These are phyloP conservation scores for Siniperca knerii DNA, from an alignment of 2,113 vertebrate genomes.

Conservation along the genomic window DNA sequence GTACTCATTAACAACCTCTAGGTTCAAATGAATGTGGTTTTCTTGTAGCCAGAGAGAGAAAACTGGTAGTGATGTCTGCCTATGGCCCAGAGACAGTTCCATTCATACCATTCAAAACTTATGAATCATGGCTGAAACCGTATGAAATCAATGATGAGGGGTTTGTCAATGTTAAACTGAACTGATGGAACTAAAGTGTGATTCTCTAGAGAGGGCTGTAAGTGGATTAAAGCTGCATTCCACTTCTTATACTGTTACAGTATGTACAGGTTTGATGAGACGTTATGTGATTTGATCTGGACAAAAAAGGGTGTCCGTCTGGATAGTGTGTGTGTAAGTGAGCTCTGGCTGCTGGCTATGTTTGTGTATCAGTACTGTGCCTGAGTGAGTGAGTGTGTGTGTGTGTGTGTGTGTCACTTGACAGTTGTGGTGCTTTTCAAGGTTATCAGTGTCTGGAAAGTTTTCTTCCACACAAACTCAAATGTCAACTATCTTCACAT, in stretches of 20 bases:
- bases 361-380: conserved; percentile 5
- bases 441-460: conserved; percentile 61
- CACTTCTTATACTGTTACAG: background rate
- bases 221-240: conserved; percentile 5
- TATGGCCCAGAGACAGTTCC: conserved; percentile 1
- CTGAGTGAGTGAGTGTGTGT: background rate
- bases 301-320: background rate
- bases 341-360: conserved; percentile 28
- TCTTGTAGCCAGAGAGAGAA: conserved; percentile 4
- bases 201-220: background rate
- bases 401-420: conserved; percentile 4
- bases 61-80: conserved; percentile 14
- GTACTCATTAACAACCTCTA: conserved; percentile 27
- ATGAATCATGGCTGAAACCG: conserved; percentile 31
- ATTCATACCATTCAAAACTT: conserved; percentile 1
- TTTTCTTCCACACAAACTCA: conserved; percentile 32
- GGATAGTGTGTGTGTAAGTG: background rate
- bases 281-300: conserved; percentile 34
- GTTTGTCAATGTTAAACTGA: conserved; percentile 31
- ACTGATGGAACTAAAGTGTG: conserved; percentile 26
- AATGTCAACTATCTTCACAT: conserved; percentile 28
- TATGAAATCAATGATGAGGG: background rate
- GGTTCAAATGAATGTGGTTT: conserved; percentile 17
- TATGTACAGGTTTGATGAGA: conserved; percentile 17
- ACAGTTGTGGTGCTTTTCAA: conserved; percentile 59